phyloP scores from a whole-genome alignment of 2,888 invertebrate species.

The Nycteola revayana region DNA sequence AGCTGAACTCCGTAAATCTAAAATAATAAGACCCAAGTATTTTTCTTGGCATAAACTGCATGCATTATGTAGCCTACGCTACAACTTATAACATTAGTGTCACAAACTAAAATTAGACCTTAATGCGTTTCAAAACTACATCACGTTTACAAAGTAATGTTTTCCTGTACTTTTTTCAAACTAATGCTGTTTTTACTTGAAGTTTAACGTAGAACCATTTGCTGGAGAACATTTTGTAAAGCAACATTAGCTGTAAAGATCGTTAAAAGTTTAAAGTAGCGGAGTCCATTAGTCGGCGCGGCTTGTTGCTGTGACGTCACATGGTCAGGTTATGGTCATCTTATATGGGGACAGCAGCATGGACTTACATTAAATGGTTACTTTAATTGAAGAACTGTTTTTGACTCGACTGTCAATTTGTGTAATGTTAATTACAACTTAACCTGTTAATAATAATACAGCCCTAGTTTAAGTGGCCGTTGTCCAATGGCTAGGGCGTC shows the following conservation, averaged over 20 bases:
- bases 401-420: too few relatives aligned
- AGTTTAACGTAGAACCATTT: constrained; percentile 49
- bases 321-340: constrained; percentile 29
- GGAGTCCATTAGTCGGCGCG: constrained; percentile 63
- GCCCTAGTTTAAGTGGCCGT: too few relatives aligned
- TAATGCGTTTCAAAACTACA: constrained; percentile 16
- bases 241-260: constrained; percentile 68
- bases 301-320: constrained; percentile 21
- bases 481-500: too few relatives aligned
- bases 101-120: constrained; percentile 6
- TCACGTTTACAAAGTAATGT: constrained; percentile 19
- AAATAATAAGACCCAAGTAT: not conserved
- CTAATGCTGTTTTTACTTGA: constrained; percentile 34
- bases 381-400: too few relatives aligned
- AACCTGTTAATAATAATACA: too few relatives aligned
- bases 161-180: constrained; percentile 24
- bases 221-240: constrained; percentile 53
- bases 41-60: not conserved
- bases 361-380: too few relatives aligned
- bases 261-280: constrained; percentile 74
- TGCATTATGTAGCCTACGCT: not conserved
- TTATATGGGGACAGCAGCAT: too few relatives aligned
- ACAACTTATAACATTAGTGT: constrained; percentile 10
- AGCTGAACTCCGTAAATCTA: too few relatives aligned
- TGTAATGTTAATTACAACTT: too few relatives aligned